Evolutionary conservation across 1,140 invertebrate genomes (phyloP), one percentile per base, ranked within the genome.

Genomic region (Drosophila takahashii): DNA sequence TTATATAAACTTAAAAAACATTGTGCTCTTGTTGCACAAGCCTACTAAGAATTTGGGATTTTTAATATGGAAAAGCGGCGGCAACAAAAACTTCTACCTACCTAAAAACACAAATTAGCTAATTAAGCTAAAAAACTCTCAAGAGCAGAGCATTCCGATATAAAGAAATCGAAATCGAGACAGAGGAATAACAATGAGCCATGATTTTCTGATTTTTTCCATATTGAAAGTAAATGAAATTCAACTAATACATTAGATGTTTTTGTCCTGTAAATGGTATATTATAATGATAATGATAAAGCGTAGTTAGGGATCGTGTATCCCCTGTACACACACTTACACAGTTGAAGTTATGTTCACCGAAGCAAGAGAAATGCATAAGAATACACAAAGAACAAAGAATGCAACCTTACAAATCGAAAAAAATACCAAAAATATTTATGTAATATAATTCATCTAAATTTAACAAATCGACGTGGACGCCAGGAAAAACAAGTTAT

Each of bases 211-310:
- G 72, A 79, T 87, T 77, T 84, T 87, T 87, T 87, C 84, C 76
- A 83, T 77, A 73, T 66, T 78, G 69, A 76, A 85, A 69, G 73
- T 77, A 77, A 64, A 70, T 69, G 62, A 70, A 81, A 87, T 77
- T 81, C 69, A 75, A 79, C 64, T 79, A 83, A 70, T 89, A 61
- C 79, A 83, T 86, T 90, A 90, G 87, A 90, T 90, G 86, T 90
- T 90, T 80, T 90, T 90, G 86, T 90, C 86, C 81, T 90, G 86
- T 90, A 90, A 83, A 90, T 84, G 87, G 78, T 72, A 85, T 54
- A 64, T 67, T 75, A 86, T 79, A 81, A 76, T 74, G 64, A 51
- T 76, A 86, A 71, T 69, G 47, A 87, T 79, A 78, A 71, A 50
- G 60, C 15, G 75, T 86, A 86, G 83, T 61, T 78, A 67, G 81